These are phyloP conservation scores for Eupeodes luniger DNA, from an alignment of 2,888 invertebrate genomes.

Conservation along the genomic window DNA sequence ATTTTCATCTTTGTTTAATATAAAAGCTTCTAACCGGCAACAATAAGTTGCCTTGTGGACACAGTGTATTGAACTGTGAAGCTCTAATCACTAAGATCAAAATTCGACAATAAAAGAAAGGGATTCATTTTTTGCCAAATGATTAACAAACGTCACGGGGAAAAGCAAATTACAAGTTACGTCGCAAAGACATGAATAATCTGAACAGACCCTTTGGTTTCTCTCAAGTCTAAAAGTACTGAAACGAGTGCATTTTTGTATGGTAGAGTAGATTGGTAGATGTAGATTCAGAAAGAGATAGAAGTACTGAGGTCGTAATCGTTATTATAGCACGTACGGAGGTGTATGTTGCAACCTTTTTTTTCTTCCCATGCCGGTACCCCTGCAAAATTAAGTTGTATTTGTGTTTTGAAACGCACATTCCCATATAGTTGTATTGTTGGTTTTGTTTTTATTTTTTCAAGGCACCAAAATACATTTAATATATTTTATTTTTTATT, in stretches of 20 bases:
- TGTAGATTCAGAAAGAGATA: not conserved
- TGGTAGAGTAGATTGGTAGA: not conserved
- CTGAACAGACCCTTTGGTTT: not conserved
- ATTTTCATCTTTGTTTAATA: too few relatives aligned
- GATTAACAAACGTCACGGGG: too few relatives aligned
- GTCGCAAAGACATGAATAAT: too few relatives aligned
- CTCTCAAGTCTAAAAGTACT: not conserved
- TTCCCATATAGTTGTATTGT: not conserved
- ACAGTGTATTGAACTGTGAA: too few relatives aligned
- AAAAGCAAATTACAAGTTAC: too few relatives aligned
- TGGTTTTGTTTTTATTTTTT: not conserved
- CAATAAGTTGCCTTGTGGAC: too few relatives aligned
- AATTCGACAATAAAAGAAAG: too few relatives aligned
- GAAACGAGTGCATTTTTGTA: not conserved
- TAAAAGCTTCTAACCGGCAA: too few relatives aligned
- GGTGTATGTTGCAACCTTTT: not conserved
- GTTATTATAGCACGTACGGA: not conserved
- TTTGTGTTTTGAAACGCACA: not conserved
- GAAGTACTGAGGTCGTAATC: not conserved
- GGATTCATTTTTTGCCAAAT: too few relatives aligned
- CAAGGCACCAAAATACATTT: constrained; percentile 14
- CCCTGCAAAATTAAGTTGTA: not conserved
- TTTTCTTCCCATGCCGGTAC: too few relatives aligned
- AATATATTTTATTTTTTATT: not conserved
- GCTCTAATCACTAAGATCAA: too few relatives aligned